Evolutionary conservation across 2,113 vertebrate genomes (phyloP).

Genomic region (Rhegmatorhina hoffmannsi): DNA sequence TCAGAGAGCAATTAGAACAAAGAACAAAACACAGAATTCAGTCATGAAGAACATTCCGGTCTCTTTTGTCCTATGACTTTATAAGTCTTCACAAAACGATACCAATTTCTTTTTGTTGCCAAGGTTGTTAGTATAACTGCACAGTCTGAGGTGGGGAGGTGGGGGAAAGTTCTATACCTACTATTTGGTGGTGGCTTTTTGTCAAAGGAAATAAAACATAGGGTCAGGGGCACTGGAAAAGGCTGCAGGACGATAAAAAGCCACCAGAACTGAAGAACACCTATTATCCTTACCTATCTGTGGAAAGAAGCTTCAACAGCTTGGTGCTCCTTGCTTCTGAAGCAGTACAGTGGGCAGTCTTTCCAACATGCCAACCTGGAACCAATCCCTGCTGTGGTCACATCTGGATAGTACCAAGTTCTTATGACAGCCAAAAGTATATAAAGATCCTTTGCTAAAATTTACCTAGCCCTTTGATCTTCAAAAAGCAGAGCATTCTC

Average conservation of each 20-base stretch:
- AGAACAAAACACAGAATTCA: not conserved
- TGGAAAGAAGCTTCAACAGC: not conserved
- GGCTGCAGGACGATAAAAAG: not conserved
- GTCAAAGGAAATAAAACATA: not conserved
- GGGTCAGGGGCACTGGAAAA: not conserved
- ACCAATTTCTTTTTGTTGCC: not conserved
- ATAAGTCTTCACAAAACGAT: not conserved
- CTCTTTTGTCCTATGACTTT: not conserved
- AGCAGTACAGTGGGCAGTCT: not conserved
- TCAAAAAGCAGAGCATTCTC: not conserved
- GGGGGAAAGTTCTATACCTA: not conserved
- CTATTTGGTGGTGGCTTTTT: not conserved
- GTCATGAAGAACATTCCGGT: not conserved
- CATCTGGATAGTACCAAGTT: not conserved
- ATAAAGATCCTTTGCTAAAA: not conserved
- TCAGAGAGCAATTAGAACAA: not conserved
- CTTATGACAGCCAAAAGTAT: not conserved
- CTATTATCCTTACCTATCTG: not conserved
- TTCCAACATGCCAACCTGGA: not conserved
- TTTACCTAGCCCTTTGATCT: not conserved
- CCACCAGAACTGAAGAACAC: not conserved
- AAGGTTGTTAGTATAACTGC: not conserved
- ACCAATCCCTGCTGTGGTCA: not conserved
- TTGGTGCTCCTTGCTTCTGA: not conserved
- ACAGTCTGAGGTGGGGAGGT: no score